Evolutionary conservation across 1,140 invertebrate genomes (phyloP), one percentile per base, ranked within the genome.

Genomic region (Papilio polytes): DNA sequence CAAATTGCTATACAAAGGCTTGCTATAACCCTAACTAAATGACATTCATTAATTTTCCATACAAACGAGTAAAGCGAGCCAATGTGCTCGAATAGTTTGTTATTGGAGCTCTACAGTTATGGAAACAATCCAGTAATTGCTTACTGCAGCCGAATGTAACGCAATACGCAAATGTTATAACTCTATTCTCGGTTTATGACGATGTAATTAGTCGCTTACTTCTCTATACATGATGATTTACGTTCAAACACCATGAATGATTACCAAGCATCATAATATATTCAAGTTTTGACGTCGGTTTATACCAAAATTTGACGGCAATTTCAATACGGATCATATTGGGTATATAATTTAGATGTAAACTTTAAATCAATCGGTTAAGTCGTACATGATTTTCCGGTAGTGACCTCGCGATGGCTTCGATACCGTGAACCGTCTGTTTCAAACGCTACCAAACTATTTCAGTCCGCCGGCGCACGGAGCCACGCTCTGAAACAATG

Each of bases 371-470:
- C 26, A 63, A 53, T 82, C 81, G 81, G 73, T 74, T 78, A 81
- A 82, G 78, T 84, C 81, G 78, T 80, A 82, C 85, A 80, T 83
- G 85, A 84, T 87, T 88, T 85, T 90, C 85, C 92, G 91, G 78
- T 87, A 91, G 93, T 94, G 91, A 94, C 93, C 92, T 94, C 91
- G 92, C 87, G 82, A 85, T 87, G 86, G 91, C 87, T 93, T 93
- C 93, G 90, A 92, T 93, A 91, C 86, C 87, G 86, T 88, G 88
- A 92, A 92, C 87, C 85, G 90, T 87, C 88, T 92, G 91, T 90
- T 91, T 89, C 91, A 89, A 90, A 93, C 90, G 91, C 90, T 92
- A 85, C 91, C 91, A 89, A 91, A 91, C 92, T 94, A 94, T 94
- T 94, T 94, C 93, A 93, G 93, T 92, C 91, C 89, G 83, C 86